phyloP scores from a whole-genome alignment of 1,140 invertebrate genomes.

The Anastrepha ludens region DNA sequence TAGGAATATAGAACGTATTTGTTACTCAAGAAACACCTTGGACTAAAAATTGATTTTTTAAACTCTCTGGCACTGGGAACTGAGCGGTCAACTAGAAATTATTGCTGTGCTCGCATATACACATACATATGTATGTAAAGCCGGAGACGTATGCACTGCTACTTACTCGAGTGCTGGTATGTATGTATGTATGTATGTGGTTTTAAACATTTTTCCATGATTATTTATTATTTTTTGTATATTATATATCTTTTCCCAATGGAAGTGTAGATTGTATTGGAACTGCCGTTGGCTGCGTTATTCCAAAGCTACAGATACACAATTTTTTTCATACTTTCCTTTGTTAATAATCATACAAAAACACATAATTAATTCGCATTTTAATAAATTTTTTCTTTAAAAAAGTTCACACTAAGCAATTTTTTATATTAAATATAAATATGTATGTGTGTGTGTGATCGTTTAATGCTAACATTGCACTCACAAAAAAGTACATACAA shows the following conservation, averaged over 20 bases:
- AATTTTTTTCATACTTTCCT: background rate
- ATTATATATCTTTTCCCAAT: background rate
- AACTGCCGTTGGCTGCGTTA: background rate
- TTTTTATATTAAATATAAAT: too few relatives aligned
- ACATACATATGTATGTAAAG: too few relatives aligned
- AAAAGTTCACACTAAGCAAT: too few relatives aligned
- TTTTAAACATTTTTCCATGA: background rate
- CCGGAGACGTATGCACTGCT: too few relatives aligned
- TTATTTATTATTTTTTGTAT: background rate
- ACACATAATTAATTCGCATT: background rate
- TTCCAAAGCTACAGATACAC: background rate
- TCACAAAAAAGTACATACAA: background rate
- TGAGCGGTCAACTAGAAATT: background rate
- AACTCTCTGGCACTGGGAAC: too few relatives aligned
- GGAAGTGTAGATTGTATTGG: background rate
- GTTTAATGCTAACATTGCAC: background rate
- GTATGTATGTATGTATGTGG: too few relatives aligned
- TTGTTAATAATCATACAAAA: constrained; percentile 2
- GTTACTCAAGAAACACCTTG: too few relatives aligned
- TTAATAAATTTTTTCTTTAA: too few relatives aligned
- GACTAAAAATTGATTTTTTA: too few relatives aligned
- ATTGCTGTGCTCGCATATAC: background rate
- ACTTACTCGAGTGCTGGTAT: too few relatives aligned
- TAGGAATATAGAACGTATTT: too few relatives aligned
- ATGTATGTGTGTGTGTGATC: too few relatives aligned